These are phyloP conservation scores for Mionectes olivaceus DNA, from an alignment of 2,797 vertebrate genomes.

Conservation along the genomic window DNA sequence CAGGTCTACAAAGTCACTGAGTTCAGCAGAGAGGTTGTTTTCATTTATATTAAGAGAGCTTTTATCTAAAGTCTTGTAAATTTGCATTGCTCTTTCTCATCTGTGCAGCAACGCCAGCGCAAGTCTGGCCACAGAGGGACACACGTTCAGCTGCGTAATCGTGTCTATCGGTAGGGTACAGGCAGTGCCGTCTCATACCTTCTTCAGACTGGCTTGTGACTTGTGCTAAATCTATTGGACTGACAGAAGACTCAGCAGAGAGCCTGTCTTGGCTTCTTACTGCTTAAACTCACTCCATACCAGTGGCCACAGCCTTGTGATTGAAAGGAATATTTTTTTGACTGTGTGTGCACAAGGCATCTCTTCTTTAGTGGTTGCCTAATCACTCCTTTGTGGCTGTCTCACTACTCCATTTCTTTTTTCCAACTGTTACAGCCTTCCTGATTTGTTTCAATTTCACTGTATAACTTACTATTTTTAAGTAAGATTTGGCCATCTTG, in stretches of 20 bases:
- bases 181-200: background rate
- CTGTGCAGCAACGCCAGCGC: background rate
- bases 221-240: background rate
- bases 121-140: background rate
- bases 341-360: accelerated
- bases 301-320: background rate
- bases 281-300: background rate
- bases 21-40: background rate
- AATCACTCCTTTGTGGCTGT: background rate
- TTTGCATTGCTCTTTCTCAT: background rate
- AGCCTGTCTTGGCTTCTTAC: background rate
- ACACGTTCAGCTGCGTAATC: accelerated
- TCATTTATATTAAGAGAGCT: background rate
- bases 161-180: accelerated
- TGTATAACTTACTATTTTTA: background rate
- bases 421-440: background rate
- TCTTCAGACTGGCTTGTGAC: background rate
- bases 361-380: background rate
- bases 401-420: background rate
- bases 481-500: background rate
- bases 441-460: background rate
- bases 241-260: background rate
- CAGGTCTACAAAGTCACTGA: background rate
- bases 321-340: background rate
- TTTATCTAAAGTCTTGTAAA: background rate